Evolutionary conservation across 1,140 invertebrate genomes (phyloP).

Genomic region (Trichogramma pretiosum): DNA sequence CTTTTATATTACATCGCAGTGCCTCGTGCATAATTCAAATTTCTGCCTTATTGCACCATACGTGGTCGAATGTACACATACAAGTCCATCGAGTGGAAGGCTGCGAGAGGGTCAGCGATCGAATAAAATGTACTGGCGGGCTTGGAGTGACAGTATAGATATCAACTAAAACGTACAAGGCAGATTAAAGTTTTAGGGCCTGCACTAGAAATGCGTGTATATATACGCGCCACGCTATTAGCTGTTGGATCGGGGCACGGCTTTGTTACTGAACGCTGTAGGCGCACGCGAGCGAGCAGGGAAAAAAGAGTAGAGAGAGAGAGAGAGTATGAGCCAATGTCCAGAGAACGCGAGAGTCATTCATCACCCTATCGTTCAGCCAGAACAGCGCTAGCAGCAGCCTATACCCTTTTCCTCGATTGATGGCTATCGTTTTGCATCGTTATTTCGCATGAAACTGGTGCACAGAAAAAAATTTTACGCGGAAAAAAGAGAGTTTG

Average conservation of each 20-base stretch:
- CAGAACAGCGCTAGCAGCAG: background rate
- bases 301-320: background rate
- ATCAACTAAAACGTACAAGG: background rate
- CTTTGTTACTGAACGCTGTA: too few species aligned
- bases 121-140: background rate
- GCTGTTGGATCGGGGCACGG: background rate
- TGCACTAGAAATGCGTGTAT: slow-evolving; percentile 1
- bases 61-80: too few species aligned
- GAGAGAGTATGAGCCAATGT: background rate
- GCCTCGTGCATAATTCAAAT: too few species aligned
- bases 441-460: too few species aligned
- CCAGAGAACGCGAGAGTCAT: slow-evolving; percentile 2
- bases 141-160: slow-evolving; percentile 5
- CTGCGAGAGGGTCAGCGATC: too few species aligned
- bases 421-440: too few species aligned
- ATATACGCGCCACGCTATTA: background rate
- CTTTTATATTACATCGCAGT: too few species aligned
- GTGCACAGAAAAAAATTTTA: too few species aligned
- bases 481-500: too few species aligned
- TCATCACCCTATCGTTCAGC: slow-evolving; percentile 4
- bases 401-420: background rate
- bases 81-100: too few species aligned
- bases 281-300: background rate
- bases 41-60: too few species aligned
- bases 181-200: slow-evolving; percentile 14